Evolutionary conservation across 2,113 vertebrate genomes (phyloP), one percentile per base, ranked within the genome.

Genomic region (Gallinago media): DNA sequence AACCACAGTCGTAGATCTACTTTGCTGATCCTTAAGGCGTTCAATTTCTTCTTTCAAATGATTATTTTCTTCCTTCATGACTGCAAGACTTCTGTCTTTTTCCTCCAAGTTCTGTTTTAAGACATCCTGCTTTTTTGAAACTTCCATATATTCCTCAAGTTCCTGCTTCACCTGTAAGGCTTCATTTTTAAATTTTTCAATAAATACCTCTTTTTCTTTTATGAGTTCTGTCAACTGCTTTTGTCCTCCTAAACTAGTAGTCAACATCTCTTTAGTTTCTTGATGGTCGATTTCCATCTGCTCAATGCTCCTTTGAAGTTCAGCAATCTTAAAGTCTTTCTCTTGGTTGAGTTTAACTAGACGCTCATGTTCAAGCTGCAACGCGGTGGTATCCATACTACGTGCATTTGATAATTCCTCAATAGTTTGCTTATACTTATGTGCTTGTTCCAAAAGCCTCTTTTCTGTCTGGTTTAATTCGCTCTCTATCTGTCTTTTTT

Each of bases 21-120:
- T 99, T 40, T 99, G 99, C 88, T 99, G 99, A 82, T 99, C 99
- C 67, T 98, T 97, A 61, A 99, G 82, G 3, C 99, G 98, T 56
- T 99, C 99, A 1, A 99, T 98, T 96, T 99, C 99, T 96, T 99
- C 99, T 75, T 99, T 99, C 67, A 99, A 97, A 86, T 99, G 99
- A 89, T 98, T 99, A 94, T 99, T 99, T 95, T 99, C 99, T 94
- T 99, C 99, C 85, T 99, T 99, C 99, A 99, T 99, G 22, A 96
- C 95, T 4, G 99, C 98, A 70, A 99, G 98, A 81, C 97, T 98
- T 91, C 96, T 98, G 49, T 99, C 99, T 93, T 99, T 99, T 78
- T 99, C 99, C 68, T 99, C 99, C 20, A 99, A 58, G 3, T 85
- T 98, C 83, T 98, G 99, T 82, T 96, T 98, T 63, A 99, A 97